Evolutionary conservation across 1,140 invertebrate species (phyloP).

Genomic region (Theocolax elegans): DNA sequence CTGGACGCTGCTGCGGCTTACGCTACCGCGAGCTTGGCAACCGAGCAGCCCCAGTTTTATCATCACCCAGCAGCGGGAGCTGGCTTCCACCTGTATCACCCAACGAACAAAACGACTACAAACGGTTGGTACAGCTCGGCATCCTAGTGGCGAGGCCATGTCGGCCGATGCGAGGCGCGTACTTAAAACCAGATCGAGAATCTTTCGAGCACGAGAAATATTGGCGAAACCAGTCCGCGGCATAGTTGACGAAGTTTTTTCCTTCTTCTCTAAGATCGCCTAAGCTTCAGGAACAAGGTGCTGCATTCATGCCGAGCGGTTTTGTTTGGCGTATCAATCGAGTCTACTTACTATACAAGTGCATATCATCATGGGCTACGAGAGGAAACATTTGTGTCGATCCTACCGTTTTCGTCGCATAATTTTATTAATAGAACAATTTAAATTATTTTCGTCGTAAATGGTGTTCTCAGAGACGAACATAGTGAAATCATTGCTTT

Average conservation of each 20-base stretch:
- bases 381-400: no score
- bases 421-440: no score
- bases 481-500: no score
- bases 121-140: conserved; percentile 66
- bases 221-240: background rate
- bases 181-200: conserved; percentile 23
- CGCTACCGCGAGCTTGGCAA: conserved; percentile 66
- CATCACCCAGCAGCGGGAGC: conserved; percentile 76
- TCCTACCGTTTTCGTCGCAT: no score
- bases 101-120: conserved; percentile 73
- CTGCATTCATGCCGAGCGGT: no score
- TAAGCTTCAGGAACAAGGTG: no score
- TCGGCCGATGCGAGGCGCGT: background rate
- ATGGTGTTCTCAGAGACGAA: no score
- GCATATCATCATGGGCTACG: no score
- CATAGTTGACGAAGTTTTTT: background rate
- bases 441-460: no score
- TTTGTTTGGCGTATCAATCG: no score
- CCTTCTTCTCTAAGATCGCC: no score
- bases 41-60: conserved; percentile 88
- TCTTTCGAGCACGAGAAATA: background rate
- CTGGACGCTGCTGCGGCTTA: conserved; percentile 71
- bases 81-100: conserved; percentile 90
- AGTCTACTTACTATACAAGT: no score
- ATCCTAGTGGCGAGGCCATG: conserved; percentile 56